phyloP scores from a whole-genome alignment of 2,888 invertebrate genomes.

The Pyrrhosoma nymphula region DNA sequence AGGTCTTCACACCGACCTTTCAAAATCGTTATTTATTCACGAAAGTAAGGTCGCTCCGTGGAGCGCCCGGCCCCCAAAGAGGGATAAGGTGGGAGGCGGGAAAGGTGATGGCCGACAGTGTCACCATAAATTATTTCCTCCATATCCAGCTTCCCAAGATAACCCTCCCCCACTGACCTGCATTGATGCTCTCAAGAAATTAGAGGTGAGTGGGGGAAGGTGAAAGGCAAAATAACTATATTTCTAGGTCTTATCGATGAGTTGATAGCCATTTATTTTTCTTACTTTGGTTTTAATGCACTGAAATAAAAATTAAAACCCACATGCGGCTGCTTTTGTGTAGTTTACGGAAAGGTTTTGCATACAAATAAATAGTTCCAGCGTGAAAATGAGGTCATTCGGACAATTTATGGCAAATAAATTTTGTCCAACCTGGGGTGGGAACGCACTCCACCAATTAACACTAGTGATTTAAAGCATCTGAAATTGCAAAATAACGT shows the following conservation, averaged over 20 bases:
- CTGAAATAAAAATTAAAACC: too few species aligned
- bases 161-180: not conserved
- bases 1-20: slow-evolving; percentile 22
- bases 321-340: too few species aligned
- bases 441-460: too few species aligned
- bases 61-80: not conserved
- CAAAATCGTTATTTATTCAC: slow-evolving; percentile 39
- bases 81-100: not conserved
- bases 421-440: too few species aligned
- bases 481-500: too few species aligned
- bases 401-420: too few species aligned
- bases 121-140: slow-evolving; percentile 10
- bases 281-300: too few species aligned
- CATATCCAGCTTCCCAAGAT: not conserved
- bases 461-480: too few species aligned
- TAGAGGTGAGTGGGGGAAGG: not conserved
- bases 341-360: too few species aligned
- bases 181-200: not conserved
- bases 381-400: too few species aligned
- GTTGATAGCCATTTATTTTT: not conserved
- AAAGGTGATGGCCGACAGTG: slow-evolving; percentile 11
- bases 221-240: not conserved
- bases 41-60: slow-evolving; percentile 9
- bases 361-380: too few species aligned
- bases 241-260: not conserved